phyloP scores from a whole-genome alignment of 2,797 vertebrate species.

The Pyrrhura leucotis region DNA sequence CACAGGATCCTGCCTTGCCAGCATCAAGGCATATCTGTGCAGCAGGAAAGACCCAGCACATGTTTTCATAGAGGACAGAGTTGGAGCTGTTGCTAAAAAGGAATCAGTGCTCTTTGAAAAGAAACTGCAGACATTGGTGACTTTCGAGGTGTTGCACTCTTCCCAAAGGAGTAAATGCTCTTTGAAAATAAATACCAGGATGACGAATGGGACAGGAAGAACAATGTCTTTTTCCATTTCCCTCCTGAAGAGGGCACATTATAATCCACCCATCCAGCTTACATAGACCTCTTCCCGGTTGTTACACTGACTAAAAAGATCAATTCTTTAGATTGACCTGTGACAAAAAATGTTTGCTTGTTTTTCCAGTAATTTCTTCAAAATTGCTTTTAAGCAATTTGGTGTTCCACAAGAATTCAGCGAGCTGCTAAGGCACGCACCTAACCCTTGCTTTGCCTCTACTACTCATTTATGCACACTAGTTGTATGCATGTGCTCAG shows the following conservation, averaged over 20 bases:
- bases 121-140: neutral
- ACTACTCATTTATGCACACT: neutral
- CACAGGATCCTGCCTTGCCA: neutral
- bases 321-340: neutral
- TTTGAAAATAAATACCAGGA: neutral
- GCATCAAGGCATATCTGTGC: constrained; percentile 39
- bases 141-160: neutral
- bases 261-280: neutral
- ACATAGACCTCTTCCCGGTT: neutral
- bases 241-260: neutral
- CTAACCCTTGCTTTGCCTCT: neutral
- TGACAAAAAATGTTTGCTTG: neutral
- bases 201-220: neutral
- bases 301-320: neutral
- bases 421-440: neutral
- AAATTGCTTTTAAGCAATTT: neutral
- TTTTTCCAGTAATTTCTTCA: neutral
- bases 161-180: neutral
- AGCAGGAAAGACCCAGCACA: neutral
- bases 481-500: accelerated
- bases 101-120: neutral
- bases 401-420: neutral
- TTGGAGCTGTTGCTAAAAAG: neutral
- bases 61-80: no score
- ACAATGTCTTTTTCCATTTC: neutral